Evolutionary conservation across 2,888 invertebrate genomes (phyloP).

Genomic region (Conomelus anceps): DNA sequence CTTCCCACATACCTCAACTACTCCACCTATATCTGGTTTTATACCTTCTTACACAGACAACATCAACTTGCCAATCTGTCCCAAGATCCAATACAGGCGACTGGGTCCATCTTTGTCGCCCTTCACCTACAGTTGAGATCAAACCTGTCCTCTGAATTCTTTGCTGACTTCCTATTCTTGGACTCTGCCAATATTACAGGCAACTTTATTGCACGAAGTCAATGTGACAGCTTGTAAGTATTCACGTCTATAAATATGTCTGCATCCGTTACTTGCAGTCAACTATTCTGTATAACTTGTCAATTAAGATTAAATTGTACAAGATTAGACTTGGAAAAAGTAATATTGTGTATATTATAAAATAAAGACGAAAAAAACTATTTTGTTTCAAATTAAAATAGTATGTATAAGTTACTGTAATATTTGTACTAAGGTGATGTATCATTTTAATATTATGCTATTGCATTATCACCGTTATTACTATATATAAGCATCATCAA

Average conservation of each 20-base stretch:
- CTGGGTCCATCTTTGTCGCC: background rate
- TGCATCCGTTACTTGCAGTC: background rate
- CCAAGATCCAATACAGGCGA: too few relatives aligned
- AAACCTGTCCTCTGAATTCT: background rate
- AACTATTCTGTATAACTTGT: too few relatives aligned
- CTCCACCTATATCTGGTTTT: background rate
- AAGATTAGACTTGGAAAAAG: background rate
- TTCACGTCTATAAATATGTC: background rate
- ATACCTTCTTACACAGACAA: background rate
- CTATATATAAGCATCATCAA: too few relatives aligned
- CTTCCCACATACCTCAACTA: background rate
- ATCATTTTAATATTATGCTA: too few relatives aligned
- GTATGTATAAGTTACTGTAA: background rate
- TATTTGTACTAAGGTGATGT: too few relatives aligned
- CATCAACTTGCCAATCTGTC: background rate
- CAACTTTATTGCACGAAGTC: background rate
- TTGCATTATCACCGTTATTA: too few relatives aligned
- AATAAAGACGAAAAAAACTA: background rate
- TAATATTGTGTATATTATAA: background rate
- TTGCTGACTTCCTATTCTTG: background rate
- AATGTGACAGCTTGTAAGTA: background rate
- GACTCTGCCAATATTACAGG: background rate
- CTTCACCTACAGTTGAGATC: too few relatives aligned
- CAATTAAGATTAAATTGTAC: background rate
- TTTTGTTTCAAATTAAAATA: background rate